Base-by-base conservation (phyloP, 2,888 invertebrate genomes). In the Drosophila neotestacea region DNA sequence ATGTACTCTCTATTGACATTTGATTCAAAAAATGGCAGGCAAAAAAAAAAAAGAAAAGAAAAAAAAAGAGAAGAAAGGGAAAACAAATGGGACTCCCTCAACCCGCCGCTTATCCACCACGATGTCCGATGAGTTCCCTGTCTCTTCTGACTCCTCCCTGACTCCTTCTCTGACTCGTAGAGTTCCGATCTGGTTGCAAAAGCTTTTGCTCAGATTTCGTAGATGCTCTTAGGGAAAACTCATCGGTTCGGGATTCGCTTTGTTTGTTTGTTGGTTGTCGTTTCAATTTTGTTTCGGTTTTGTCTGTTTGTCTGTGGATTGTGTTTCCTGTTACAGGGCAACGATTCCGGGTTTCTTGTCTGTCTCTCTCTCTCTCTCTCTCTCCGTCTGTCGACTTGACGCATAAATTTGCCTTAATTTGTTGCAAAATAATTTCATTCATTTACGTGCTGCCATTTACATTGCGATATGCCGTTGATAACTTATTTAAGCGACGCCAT, bases 341-440 rank as follows among this genome's bases (percentile, higher is more conserved):
- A 32, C 6, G 7, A 9, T 32, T 59, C 22, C 46, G 58, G 41
- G 11, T 27, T 41, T 41, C 28, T 27, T 52, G 34, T 6, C 13
- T 60, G 32, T 27, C 34, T 42, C 27, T 38, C 61, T 2, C 22
- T 22, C 22, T 16, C 16, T 6, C 13, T 60, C 22, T 27, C 34
- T 36, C 27, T 38, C 61, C n/a, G n/a, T 16, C 16, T 54, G 88
- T 71, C 68, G 75, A 59, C 84, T 79, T 82, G 75, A 60, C 85
- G 89, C 90, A 85, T 85, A 90, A 85, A 85, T 85, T 85, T 90
- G 89, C 85, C 89, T 89, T 85, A 90, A 85, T 85, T 85, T 85
- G 85, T 85, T 89, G 90, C 89, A 87, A 85, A 90, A 89, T 90
- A 85, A 85, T 85, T 85, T 90, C 90, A 90, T 85, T 85, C 85